phyloP scores from a whole-genome alignment of 2,888 invertebrate genomes.

The Ganaspis brasiliensis region DNA sequence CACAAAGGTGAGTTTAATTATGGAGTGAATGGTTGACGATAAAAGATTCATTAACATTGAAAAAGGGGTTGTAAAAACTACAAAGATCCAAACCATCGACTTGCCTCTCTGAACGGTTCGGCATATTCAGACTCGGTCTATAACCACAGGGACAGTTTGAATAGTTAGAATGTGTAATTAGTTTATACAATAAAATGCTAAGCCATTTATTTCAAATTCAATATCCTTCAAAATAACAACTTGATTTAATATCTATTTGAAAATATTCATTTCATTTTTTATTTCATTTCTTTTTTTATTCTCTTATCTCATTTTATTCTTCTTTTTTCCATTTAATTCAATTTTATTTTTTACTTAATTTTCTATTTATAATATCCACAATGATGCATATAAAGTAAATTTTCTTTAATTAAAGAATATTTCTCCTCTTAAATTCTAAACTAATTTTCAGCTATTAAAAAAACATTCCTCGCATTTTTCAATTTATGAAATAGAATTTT shows the following conservation, averaged over 20 bases:
- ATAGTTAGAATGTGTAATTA: slow-evolving; percentile 70
- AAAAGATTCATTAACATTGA: slow-evolving; percentile 56
- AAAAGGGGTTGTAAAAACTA: slow-evolving; percentile 72
- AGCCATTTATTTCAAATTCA: background rate
- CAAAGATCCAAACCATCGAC: slow-evolving; percentile 81
- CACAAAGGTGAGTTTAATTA: slow-evolving; percentile 75
- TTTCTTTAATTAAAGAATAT: too few relatives aligned
- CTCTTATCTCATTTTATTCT: too few relatives aligned
- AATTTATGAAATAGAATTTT: too few relatives aligned
- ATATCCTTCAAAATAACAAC: background rate
- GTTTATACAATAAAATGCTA: slow-evolving; percentile 43
- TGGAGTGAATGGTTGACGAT: slow-evolving; percentile 58
- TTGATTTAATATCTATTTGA: background rate
- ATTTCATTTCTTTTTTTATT: too few relatives aligned
- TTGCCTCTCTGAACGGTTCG: slow-evolving; percentile 81
- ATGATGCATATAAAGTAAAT: too few relatives aligned
- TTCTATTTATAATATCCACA: too few relatives aligned
- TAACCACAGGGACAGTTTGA: slow-evolving; percentile 79
- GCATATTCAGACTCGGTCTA: slow-evolving; percentile 81
- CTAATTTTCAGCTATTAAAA: too few relatives aligned
- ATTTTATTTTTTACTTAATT: background rate
- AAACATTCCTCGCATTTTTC: too few relatives aligned
- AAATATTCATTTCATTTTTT: background rate
- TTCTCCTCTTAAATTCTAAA: too few relatives aligned
- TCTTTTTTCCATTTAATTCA: too few relatives aligned